Evolutionary conservation across 2,888 invertebrate species (phyloP).

Genomic region (Perizoma affinitatum): DNA sequence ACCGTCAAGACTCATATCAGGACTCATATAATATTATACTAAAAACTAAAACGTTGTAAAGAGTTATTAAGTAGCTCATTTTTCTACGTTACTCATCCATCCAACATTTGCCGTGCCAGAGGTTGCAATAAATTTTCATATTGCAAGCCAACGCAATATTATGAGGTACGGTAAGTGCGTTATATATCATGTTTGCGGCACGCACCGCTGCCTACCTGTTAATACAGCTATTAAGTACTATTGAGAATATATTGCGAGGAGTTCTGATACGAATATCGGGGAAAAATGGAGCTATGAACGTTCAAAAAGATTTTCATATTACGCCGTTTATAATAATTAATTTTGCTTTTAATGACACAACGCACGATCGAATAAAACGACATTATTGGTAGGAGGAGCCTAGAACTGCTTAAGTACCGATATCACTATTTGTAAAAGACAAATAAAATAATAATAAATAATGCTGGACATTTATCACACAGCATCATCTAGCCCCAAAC

Average conservation of each 20-base stretch:
- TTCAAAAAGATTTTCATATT: conserved; percentile 23
- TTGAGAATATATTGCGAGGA: conserved; percentile 56
- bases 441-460: too few relatives aligned
- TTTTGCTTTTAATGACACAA: conserved; percentile 3
- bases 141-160: conserved; percentile 80
- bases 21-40: too few relatives aligned
- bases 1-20: too few relatives aligned
- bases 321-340: conserved; percentile 43
- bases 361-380: too few relatives aligned
- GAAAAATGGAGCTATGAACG: conserved; percentile 27
- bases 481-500: too few relatives aligned
- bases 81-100: conserved; percentile 47
- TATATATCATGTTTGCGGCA: conserved; percentile 76
- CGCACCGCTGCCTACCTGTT: conserved; percentile 65
- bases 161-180: conserved; percentile 73
- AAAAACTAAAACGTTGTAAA: too few relatives aligned
- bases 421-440: conserved; percentile 13
- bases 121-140: conserved; percentile 82
- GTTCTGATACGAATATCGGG: conserved; percentile 29
- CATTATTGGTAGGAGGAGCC: too few relatives aligned
- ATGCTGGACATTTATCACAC: too few relatives aligned
- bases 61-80: conserved; percentile 33
- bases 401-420: background rate
- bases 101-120: conserved; percentile 61
- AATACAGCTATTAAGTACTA: conserved; percentile 60